These are phyloP conservation scores for Atethmia centrago DNA, from an alignment of 2,888 invertebrate genomes.

Conservation along the genomic window DNA sequence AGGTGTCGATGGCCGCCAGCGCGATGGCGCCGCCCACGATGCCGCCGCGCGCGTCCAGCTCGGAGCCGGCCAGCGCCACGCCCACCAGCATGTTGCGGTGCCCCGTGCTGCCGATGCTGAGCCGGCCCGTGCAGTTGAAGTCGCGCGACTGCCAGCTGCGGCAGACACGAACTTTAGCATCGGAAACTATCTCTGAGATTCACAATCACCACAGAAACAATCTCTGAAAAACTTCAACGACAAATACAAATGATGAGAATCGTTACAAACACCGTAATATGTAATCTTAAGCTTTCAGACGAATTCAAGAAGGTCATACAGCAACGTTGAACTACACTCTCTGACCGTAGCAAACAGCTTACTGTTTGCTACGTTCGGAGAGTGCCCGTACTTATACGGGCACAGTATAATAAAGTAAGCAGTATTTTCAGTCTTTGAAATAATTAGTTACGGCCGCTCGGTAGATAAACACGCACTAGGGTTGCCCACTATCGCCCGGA, in stretches of 20 bases:
- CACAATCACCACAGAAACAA: not conserved
- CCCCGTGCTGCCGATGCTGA: slow-evolving; percentile 98
- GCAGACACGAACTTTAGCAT: not conserved
- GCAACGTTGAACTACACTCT: not conserved
- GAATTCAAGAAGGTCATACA: not conserved
- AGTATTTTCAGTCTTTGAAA: too few relatives aligned
- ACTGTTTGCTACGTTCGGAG: too few relatives aligned
- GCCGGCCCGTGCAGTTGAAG: slow-evolving; percentile 96
- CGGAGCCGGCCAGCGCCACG: slow-evolving; percentile 96
- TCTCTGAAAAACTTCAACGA: not conserved
- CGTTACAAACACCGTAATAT: not conserved
- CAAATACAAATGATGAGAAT: not conserved
- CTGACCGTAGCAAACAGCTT: too few relatives aligned
- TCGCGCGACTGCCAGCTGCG: slow-evolving; percentile 97
- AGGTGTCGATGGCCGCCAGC: slow-evolving; percentile 96
- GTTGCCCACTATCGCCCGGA: too few relatives aligned
- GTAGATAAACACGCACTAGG: too few relatives aligned
- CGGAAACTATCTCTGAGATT: not conserved
- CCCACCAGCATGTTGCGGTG: slow-evolving; percentile 98
- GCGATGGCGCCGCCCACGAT: slow-evolving; percentile 99
- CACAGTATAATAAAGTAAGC: too few relatives aligned
- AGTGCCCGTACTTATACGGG: too few relatives aligned
- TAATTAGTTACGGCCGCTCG: too few relatives aligned
- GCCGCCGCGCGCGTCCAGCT: slow-evolving; percentile 98
- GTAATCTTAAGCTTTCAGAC: not conserved